Base-by-base conservation (phyloP, 2,888 invertebrate species). In the Pachliopta kotzebuea region DNA sequence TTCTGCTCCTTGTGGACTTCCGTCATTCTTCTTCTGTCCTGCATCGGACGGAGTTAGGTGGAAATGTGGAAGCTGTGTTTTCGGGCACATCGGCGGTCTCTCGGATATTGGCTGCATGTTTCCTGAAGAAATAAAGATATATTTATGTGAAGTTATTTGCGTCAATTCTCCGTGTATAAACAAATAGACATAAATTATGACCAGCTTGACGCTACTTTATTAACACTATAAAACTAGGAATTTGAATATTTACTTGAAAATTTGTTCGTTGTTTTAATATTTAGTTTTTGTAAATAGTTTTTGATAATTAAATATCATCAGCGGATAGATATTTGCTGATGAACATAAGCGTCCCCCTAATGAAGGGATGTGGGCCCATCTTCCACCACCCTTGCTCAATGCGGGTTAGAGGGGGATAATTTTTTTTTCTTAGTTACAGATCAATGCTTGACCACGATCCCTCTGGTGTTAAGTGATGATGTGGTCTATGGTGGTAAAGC, bases 101-200 rank as follows among this genome's bases (percentile, higher is more conserved):
- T 90, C 88, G 7, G 85, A 70, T 76, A 86, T 90, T 1, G 90
- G 89, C 68, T 90, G 90, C 90, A 91, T 90, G 68, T 77, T 71
- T 63, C 21, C 70, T 71, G 64, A 50, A 70, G 61, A 60, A 61
- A 65, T 53, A 61, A 61, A 64, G 31, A 42, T n/a, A 29, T 54
- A 55, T 60, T 45, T 62, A 49, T 31, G 62, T 59, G 14, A 8
- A 50, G 29, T 54, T 20, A 31, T 64, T 53, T 58, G 37, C 56
- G 55, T 58, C 64, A 56, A 52, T 29, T 50, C 24, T 26, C 31
- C 37, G 55, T 26, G 23, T 18, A 53, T 53, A 37, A 42, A 20
- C 50, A 49, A 53, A 65, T 54, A 56, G 23, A 14, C 53, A 60
- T 56, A 61, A 61, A 60, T 56, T 53, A 57, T 4, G 18, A n/a